Percentiles rank a stretch among this genome's conserved stretches.
Conservation (phyloP, 2,888 invertebrate genomes). For the Nycteola revayana region DNA sequence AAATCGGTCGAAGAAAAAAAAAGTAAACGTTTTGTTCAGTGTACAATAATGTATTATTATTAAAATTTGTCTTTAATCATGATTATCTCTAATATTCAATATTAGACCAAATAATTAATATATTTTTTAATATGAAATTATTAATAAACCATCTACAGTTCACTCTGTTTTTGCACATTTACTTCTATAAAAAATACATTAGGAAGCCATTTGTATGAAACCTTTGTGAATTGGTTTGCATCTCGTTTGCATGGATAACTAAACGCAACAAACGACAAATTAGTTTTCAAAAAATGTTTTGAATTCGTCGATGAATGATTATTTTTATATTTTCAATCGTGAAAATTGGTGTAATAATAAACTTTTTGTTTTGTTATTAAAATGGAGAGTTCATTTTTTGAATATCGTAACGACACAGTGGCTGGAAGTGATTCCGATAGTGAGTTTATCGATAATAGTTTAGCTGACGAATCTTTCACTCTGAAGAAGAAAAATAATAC, state of each 20-base stretch:
- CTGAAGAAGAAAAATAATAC: constrained; percentile 59
- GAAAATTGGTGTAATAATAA: constrained; percentile 14
- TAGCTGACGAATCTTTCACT: constrained; percentile 44
- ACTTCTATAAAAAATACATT: too few species aligned
- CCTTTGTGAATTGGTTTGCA: too few species aligned
- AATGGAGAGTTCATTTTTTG: constrained; percentile 71
- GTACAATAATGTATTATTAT: too few species aligned
- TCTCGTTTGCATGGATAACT: constrained; percentile 16
- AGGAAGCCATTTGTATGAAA: too few species aligned
- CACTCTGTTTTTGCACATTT: too few species aligned
- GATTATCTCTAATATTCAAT: too few species aligned
- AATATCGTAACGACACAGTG: constrained; percentile 59
- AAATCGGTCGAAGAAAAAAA: too few species aligned
- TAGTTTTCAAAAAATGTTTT: constrained; percentile 40
- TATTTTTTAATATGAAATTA: too few species aligned
- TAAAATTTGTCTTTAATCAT: too few species aligned
- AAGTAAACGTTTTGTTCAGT: too few species aligned
- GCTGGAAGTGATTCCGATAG: constrained; percentile 53
- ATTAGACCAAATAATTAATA: too few species aligned
- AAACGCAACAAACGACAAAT: constrained; percentile 43
- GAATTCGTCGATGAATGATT: constrained; percentile 5
- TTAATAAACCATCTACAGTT: too few species aligned
- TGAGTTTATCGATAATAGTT: constrained; percentile 65
- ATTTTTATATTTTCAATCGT: constrained; percentile 18
- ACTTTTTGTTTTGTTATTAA: constrained; percentile 12